These are phyloP conservation scores for Tanypteryx hageni DNA, from an alignment of 2,888 invertebrate species.

Conservation along the genomic window DNA sequence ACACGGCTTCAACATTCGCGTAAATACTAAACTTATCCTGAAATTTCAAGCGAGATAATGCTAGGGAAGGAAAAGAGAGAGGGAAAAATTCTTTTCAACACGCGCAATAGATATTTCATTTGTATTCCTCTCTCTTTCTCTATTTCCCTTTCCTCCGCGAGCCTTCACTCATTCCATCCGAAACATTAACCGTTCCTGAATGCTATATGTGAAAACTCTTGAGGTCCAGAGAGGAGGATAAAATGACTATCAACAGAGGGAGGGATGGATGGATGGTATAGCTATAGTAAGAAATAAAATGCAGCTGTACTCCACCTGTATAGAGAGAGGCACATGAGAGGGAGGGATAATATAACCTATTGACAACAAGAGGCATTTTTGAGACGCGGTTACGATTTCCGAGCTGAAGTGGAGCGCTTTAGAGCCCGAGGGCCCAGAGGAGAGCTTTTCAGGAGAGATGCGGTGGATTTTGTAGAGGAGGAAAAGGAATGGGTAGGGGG, in stretches of 20 bases:
- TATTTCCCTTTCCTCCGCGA: background rate
- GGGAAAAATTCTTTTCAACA: background rate
- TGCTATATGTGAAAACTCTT: background rate
- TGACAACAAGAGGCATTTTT: too few relatives aligned
- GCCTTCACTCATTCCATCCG: background rate
- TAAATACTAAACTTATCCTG: background rate
- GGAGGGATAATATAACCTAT: too few relatives aligned
- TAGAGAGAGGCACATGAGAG: too few relatives aligned
- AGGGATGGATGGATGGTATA: too few relatives aligned
- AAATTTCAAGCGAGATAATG: background rate
- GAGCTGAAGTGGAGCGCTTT: too few relatives aligned
- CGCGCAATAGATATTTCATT: background rate
- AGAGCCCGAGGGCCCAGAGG: too few relatives aligned
- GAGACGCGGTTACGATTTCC: too few relatives aligned
- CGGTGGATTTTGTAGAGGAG: too few relatives aligned
- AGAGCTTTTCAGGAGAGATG: too few relatives aligned
- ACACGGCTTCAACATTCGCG: background rate
- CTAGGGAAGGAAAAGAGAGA: background rate
- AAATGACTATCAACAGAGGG: background rate
- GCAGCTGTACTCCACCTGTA: too few relatives aligned
- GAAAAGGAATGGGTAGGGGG: too few relatives aligned
- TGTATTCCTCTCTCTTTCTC: background rate
- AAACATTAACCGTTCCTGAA: background rate
- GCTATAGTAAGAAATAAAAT: too few relatives aligned
- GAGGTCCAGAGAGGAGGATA: background rate